Evolutionary conservation across 2,888 invertebrate species (phyloP), one percentile per base, ranked within the genome.

Genomic region (Rutpela maculata): DNA sequence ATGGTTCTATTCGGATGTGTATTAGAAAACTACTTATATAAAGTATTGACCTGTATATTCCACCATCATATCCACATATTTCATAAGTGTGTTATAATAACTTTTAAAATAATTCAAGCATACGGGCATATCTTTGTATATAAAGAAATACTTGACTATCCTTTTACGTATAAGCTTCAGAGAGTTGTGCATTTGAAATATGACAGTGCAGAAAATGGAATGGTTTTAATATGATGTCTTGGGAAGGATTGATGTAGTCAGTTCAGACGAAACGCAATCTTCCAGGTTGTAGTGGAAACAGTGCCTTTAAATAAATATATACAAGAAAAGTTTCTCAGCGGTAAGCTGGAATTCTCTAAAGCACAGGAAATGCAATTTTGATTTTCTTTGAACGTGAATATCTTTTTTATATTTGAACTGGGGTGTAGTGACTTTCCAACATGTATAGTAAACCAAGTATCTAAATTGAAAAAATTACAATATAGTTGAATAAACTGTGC

Each of bases 11-110:
- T 57, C 18, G 57, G 18, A 59, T 57, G 7, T 26, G 35, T 26
- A 26, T 55, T 68, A 35, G 55, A 11, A 68, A 57, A 69, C 35
- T 69, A 57, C 38, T 69, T 18, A n/a, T n/a, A n/a, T n/a, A 35
- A 59, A 57, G 10, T 38, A 17, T 19, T 65, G 6, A 65, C 43
- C 4, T n/a, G 12, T 35, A 35, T 35, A 35, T 35, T 35, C 31
- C 31, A 9, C 0, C 62, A 26, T 22, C 62, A 26, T 22, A 22
- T 12, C 5, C 43, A 43, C 1, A 43, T 43, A 43, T 43, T 43
- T 43, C 1, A 43, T 11, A 35, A 9, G 12, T 12, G 43, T 12
- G 11, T 43, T 43, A 43, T 43, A 3, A 35, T 15, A 43, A 43
- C 43, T 43, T 43, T 43, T 43, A 15, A 7, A 43, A 12, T 12